Percentiles rank a stretch among this genome's conserved stretches.
Conservation (phyloP, 92 coral and sea anemone species). For the Porites lobata region DNA sequence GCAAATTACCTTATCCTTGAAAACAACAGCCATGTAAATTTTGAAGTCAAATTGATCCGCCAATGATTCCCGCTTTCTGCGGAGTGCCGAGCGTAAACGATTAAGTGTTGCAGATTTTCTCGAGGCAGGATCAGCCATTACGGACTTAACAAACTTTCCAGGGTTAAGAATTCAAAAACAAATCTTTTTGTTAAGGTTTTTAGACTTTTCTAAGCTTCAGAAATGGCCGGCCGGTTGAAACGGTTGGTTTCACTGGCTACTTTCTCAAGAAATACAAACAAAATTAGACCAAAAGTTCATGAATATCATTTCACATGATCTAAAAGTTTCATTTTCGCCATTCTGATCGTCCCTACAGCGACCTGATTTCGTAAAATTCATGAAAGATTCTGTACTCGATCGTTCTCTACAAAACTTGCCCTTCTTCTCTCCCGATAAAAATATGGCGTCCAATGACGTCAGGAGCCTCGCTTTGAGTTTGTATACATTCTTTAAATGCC, state of each 20-base stretch:
- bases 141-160: constrained; percentile 17
- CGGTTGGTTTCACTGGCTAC: constrained; percentile 26
- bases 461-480: constrained; percentile 17
- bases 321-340: constrained; percentile 81
- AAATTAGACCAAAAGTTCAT: neutral
- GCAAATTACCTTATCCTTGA: constrained; percentile 87
- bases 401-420: neutral
- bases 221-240: neutral
- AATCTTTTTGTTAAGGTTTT: neutral
- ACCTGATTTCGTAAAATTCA: constrained; percentile 45
- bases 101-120: constrained; percentile 76
- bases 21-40: constrained; percentile 90
- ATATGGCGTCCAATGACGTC: constrained; percentile 77
- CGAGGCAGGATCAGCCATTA: constrained; percentile 85
- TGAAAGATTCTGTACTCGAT: too few relatives aligned
- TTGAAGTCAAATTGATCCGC: constrained; percentile 96
- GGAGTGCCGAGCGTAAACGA: constrained; percentile 87
- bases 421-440: constrained; percentile 27
- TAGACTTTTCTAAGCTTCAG: constrained; percentile 18
- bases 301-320: constrained; percentile 59
- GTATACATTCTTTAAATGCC: constrained; percentile 3
- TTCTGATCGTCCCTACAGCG: constrained; percentile 57
- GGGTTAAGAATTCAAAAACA: constrained; percentile 48
- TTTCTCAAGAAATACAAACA: constrained; percentile 3
- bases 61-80: constrained; percentile 84